Base-by-base conservation (phyloP, 2,888 invertebrate genomes). In the Pristionchus fissidentatus region DNA sequence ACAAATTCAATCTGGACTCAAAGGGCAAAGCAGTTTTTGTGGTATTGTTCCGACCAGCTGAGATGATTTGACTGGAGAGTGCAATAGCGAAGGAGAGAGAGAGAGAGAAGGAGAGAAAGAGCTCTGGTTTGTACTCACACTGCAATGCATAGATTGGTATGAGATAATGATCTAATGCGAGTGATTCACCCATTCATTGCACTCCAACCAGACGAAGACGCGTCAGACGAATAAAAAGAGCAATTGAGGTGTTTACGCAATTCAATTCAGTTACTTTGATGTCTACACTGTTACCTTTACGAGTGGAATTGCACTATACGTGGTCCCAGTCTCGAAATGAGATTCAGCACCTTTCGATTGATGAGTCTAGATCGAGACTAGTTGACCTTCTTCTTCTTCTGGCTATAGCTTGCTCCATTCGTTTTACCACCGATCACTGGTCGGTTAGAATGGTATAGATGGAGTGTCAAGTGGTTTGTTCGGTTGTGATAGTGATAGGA, bases 391-490 rank as follows among this genome's bases (percentile, higher is more conserved):
- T 70, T 60, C 29, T 41, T 70, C n/a, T n/a, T 70, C 41, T n/a
- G 41, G 26, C 38, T n/a, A n/a, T 41, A 41, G 26, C 70, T 26
- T 41, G 70, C n/a, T n/a, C n/a, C n/a, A n/a, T n/a, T n/a, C n/a
- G n/a, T n/a, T 70, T 70, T 70, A 43, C 26, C n/a, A 66, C 38
- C 22, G 38, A 70, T 70, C 41, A 70, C 41, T 70, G 43, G 43
- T 70, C 41, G 43, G 70, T 70, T 70, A n/a, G 70, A 70, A n/a
- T 70, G 41, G 43, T 70, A 55, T 41, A n/a, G n/a, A n/a, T n/a
- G n/a, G 70, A 66, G 70, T 70, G 70, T 70, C 38, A 70, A 70
- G 70, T 70, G 70, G 70, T 70, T 70, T 29, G 66, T 13, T 38
- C 38, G 13, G 41, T 70, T 70, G 70, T 70, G 70, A 70, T 70